These are phyloP conservation scores for Scarus forsteni DNA, from an alignment of 2,797 vertebrate species.

Conservation along the genomic window DNA sequence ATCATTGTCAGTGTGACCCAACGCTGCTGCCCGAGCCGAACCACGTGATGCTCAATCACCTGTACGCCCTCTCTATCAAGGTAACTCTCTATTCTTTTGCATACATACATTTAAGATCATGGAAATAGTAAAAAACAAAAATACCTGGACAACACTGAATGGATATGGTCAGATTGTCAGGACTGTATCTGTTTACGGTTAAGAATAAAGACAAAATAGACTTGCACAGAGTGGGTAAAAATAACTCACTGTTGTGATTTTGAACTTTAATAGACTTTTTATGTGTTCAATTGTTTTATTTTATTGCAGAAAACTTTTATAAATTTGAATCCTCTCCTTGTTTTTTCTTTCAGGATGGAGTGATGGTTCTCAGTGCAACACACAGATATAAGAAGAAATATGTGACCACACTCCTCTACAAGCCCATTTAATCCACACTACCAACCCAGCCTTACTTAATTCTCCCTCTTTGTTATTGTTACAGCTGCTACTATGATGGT, in stretches of 20 bases:
- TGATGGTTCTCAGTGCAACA: slow-evolving; percentile 98
- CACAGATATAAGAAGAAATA: slow-evolving; percentile 99
- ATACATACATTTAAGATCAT: not conserved
- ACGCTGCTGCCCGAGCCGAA: slow-evolving; percentile 97
- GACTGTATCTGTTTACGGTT: no score
- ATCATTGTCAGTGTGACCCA: slow-evolving; percentile 90
- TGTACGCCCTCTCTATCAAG: slow-evolving; percentile 99
- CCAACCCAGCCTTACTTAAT: slow-evolving; percentile 2
- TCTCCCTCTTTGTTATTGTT: not conserved
- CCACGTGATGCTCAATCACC: slow-evolving; percentile 98
- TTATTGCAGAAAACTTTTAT: no score
- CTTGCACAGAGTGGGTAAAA: no score
- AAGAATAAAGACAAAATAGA: no score
- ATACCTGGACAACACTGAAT: not conserved
- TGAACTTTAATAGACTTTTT: no score
- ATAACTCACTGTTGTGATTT: no score
- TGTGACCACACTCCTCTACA: slow-evolving; percentile 97
- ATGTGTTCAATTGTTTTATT: no score
- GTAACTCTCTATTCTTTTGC: slow-evolving; percentile 69
- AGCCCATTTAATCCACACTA: slow-evolving; percentile 89
- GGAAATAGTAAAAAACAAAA: not conserved
- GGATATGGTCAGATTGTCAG: not conserved
- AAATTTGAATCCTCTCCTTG: not conserved
- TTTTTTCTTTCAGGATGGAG: slow-evolving; percentile 89
- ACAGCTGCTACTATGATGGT: slow-evolving; percentile 22